Conservation (phyloP, 2,113 vertebrate species). For the Meleagris gallopavo region DNA sequence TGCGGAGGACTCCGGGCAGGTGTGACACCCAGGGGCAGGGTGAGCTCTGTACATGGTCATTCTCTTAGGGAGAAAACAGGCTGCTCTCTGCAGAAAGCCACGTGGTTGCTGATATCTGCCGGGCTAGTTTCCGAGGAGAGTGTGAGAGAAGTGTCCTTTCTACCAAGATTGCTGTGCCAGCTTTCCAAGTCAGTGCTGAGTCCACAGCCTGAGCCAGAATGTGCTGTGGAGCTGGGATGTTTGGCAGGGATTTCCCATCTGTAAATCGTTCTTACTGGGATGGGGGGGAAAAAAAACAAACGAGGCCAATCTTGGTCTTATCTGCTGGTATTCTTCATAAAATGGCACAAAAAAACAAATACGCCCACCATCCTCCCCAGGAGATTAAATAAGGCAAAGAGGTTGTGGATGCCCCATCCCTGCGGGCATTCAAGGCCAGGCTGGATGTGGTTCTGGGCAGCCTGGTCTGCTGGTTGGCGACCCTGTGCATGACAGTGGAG, state of each 20-base stretch:
- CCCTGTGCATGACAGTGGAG: too few species aligned
- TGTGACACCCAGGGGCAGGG: not conserved
- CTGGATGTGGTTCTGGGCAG: too few species aligned
- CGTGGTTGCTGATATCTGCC: not conserved
- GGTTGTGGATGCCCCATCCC: too few species aligned
- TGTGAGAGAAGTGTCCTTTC: not conserved
- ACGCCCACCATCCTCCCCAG: too few species aligned
- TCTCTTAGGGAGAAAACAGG: fast-evolving
- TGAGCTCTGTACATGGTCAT: not conserved
- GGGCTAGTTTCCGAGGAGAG: not conserved
- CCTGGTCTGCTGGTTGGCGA: too few species aligned
- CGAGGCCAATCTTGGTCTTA: not conserved
- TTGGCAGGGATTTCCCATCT: conserved; percentile 13
- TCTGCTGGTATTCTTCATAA: not conserved
- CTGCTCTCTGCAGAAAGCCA: not conserved
- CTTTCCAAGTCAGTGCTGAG: not conserved
- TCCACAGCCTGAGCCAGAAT: not conserved
- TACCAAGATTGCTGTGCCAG: not conserved
- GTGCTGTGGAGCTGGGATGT: not conserved
- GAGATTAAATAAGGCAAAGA: not conserved
- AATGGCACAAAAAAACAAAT: not conserved
- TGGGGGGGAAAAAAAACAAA: not conserved
- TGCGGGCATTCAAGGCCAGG: too few species aligned
- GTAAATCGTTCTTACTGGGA: not conserved
- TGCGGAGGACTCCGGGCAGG: not conserved